Conservation (phyloP, 2,888 invertebrate genomes). For the Diarsia mendica region DNA sequence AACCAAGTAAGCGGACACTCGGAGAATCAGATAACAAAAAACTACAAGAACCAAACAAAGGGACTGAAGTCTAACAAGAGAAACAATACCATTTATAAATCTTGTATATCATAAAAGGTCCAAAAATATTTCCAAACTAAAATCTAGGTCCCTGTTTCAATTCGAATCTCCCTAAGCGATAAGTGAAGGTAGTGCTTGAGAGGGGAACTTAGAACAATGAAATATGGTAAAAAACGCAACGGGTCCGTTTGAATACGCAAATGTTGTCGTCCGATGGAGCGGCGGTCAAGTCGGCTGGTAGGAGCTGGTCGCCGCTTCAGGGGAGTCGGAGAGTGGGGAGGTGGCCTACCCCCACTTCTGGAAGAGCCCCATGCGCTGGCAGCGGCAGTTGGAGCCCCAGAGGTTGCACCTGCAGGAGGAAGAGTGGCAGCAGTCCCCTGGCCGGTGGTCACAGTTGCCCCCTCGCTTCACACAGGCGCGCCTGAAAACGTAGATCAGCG, state of each 20-base stretch:
- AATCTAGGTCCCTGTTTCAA: conserved; percentile 88
- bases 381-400: conserved; percentile 97
- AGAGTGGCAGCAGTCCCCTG: conserved; percentile 96
- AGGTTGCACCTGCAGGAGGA: conserved; percentile 96
- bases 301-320: conserved; percentile 84
- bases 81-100: conserved; percentile 72
- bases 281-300: conserved; percentile 85
- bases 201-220: conserved; percentile 61
- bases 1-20: conserved; percentile 91
- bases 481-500: conserved; percentile 96
- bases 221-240: conserved; percentile 79
- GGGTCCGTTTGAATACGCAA: conserved; percentile 83
- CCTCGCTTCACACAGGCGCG: conserved; percentile 95
- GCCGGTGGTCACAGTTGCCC: conserved; percentile 95
- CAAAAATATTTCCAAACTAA: conserved; percentile 87
- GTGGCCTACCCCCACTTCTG: conserved; percentile 94
- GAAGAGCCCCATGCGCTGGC: conserved; percentile 96
- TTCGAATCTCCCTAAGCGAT: conserved; percentile 77
- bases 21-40: conserved; percentile 82
- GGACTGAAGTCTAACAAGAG: conserved; percentile 61
- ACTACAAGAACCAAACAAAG: conserved; percentile 63
- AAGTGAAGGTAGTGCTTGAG: conserved; percentile 62
- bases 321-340: conserved; percentile 68
- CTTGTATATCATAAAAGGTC: conserved; percentile 83
- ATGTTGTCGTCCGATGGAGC: conserved; percentile 85